A percentile compares a stretch with the other conserved stretches of the same genome.
phyloP scores from a whole-genome alignment of 2,113 vertebrate genomes.

The Bos javanicus region DNA sequence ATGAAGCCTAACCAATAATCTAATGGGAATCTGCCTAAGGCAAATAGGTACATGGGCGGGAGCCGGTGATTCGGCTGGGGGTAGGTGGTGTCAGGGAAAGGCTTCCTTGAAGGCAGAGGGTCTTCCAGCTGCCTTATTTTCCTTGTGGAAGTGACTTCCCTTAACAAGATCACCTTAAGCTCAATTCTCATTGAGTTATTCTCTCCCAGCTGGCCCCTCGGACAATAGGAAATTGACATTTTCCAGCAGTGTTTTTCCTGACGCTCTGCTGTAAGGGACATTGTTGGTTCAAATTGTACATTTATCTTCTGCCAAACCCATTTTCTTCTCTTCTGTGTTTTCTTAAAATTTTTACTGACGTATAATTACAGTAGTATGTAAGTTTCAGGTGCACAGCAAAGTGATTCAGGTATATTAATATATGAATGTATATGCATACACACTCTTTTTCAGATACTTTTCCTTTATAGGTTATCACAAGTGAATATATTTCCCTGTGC shows the following conservation, averaged over 20 bases:
- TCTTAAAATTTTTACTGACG: neutral
- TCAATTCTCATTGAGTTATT: neutral
- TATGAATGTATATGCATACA: neutral
- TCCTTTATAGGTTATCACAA: neutral
- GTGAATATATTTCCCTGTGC: neutral
- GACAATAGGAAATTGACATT: neutral
- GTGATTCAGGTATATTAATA: neutral
- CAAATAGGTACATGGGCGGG: neutral
- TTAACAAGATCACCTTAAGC: neutral
- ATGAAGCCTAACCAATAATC: neutral
- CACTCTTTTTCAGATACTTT: neutral
- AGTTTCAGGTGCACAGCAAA: neutral
- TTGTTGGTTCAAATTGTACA: neutral
- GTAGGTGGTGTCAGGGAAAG: neutral
- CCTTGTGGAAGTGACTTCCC: neutral
- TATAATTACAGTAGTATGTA: neutral
- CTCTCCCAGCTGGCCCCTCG: neutral
- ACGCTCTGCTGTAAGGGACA: neutral
- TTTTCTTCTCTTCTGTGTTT: neutral
- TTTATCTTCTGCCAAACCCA: neutral
- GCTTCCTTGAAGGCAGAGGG: neutral
- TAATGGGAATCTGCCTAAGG: neutral
- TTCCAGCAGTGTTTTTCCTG: neutral
- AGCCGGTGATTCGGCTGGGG: neutral
- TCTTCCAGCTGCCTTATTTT: neutral